These are phyloP conservation scores for Hydrophis major DNA, from an alignment of 2,797 vertebrate genomes.

Conservation along the genomic window DNA sequence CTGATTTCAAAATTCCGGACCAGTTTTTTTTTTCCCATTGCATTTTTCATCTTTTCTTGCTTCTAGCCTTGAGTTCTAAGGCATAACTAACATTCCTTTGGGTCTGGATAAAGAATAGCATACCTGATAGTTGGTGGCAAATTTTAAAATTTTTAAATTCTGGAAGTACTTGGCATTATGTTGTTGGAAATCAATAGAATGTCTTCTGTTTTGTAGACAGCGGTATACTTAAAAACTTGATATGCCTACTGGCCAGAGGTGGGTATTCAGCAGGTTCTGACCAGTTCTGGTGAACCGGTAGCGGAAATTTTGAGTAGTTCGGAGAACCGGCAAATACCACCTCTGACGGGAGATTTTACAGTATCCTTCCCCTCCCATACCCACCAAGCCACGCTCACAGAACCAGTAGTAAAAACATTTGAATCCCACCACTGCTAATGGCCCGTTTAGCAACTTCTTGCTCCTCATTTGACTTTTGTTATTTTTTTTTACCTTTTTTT, in stretches of 20 bases:
- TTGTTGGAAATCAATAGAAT: neutral
- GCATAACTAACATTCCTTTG: neutral
- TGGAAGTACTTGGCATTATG: neutral
- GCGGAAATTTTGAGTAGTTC: too few species aligned
- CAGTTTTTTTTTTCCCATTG: neutral
- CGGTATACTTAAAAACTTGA: neutral
- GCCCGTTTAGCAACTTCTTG: neutral
- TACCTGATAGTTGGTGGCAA: neutral
- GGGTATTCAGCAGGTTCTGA: too few species aligned
- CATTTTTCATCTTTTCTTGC: neutral
- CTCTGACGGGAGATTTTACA: too few species aligned
- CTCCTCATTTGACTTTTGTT: neutral
- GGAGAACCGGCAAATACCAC: too few species aligned
- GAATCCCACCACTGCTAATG: neutral
- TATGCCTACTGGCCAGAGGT: neutral
- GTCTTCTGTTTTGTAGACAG: neutral
- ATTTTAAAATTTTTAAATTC: neutral
- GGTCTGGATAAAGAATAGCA: neutral
- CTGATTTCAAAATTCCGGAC: neutral
- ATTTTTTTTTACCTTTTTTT: neutral
- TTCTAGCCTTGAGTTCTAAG: neutral
- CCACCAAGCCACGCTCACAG: too few species aligned
- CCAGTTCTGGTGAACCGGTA: too few species aligned
- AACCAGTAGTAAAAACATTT: too few species aligned
- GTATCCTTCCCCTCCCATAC: too few species aligned